phyloP scores from a whole-genome alignment of 23 tunicate species.

The Halocynthia roretzi region DNA sequence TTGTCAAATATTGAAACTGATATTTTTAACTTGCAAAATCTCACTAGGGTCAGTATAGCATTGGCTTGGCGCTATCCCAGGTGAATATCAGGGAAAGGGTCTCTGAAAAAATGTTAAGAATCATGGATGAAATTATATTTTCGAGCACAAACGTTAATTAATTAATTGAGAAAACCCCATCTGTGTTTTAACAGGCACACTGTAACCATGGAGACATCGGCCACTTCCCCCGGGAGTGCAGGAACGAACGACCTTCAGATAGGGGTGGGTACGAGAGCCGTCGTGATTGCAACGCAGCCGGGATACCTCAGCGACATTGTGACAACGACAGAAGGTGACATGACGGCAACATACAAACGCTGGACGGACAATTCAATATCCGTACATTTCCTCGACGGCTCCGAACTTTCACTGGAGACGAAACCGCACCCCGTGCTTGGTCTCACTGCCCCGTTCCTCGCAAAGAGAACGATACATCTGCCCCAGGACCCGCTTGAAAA shows the following conservation, averaged over 20 bases:
- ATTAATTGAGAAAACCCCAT: neutral
- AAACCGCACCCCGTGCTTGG: slow-evolving; percentile 88
- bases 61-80: neutral
- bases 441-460: slow-evolving; percentile 74
- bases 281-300: slow-evolving; percentile 79
- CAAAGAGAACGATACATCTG: slow-evolving; percentile 74
- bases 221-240: slow-evolving; percentile 36
- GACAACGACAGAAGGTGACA: slow-evolving; percentile 78
- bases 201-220: slow-evolving; percentile 56
- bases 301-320: slow-evolving; percentile 85
- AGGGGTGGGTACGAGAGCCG: slow-evolving; percentile 78
- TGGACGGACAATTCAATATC: slow-evolving; percentile 94
- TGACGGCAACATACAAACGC: slow-evolving; percentile 58
- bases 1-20: no score
- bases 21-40: no score
- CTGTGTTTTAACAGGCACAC: slow-evolving; percentile 17
- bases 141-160: neutral
- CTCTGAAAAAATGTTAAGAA: no score
- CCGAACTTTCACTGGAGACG: slow-evolving; percentile 64
- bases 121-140: no score
- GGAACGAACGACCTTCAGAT: slow-evolving; percentile 11
- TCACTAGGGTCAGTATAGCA: no score
- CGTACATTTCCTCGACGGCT: slow-evolving; percentile 70
- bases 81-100: neutral
- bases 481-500: slow-evolving; percentile 83